phyloP scores from a whole-genome alignment of 2,888 invertebrate genomes.

The Drosophila tripunctata region DNA sequence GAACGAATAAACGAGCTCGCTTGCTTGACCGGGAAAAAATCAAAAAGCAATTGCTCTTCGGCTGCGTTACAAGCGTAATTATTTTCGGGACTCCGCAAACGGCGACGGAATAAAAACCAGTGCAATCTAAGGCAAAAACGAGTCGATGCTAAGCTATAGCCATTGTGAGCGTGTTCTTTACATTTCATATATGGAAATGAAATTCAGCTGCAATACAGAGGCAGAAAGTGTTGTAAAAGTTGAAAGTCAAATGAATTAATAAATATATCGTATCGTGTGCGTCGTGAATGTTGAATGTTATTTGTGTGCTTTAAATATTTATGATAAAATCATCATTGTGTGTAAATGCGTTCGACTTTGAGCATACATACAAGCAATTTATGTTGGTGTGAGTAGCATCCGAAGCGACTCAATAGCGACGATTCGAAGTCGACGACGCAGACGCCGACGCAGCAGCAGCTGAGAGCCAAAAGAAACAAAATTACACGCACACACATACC shows the following conservation, averaged over 20 bases:
- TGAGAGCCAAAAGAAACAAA: conserved; percentile 46
- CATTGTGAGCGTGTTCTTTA: conserved; percentile 15
- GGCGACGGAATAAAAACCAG: conserved; percentile 23
- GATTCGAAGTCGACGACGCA: conserved; percentile 40
- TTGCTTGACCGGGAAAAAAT: conserved; percentile 66
- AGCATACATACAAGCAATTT: conserved; percentile 37
- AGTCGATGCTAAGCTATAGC: conserved; percentile 16
- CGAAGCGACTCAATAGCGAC: conserved; percentile 53
- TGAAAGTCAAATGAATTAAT: conserved; percentile 48
- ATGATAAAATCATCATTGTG: conserved; percentile 51
- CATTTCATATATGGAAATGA: conserved; percentile 23
- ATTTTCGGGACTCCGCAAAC: conserved; percentile 28
- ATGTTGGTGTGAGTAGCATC: conserved; percentile 54
- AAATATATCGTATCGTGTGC: conserved; percentile 39
- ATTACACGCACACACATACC: conserved; percentile 20
- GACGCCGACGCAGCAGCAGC: conserved; percentile 51
- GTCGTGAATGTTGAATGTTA: conserved; percentile 44
- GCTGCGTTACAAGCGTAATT: conserved; percentile 34
- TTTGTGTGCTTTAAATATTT: conserved; percentile 39
- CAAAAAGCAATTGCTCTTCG: conserved; percentile 42
- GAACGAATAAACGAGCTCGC: conserved; percentile 22
- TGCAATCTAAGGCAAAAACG: conserved; percentile 14
- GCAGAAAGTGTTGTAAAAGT: conserved; percentile 41
- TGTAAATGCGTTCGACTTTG: conserved; percentile 43
- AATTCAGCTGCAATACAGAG: conserved; percentile 34